These are phyloP conservation scores for Salvator merianae DNA, from an alignment of 2,113 vertebrate genomes.

Conservation along the genomic window DNA sequence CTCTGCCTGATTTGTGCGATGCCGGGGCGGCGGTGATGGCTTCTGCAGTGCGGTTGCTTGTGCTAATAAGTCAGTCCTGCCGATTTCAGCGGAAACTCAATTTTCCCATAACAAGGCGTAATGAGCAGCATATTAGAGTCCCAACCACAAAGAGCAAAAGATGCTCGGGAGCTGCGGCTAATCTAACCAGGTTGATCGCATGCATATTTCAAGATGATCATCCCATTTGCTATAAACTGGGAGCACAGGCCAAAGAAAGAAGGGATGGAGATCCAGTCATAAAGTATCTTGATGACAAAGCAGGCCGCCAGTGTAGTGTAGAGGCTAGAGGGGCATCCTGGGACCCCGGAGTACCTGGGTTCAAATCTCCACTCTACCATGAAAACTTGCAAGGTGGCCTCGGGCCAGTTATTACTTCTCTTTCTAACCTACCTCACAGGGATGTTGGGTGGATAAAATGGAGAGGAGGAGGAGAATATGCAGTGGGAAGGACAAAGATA, in stretches of 20 bases:
- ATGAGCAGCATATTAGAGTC: constrained; percentile 55
- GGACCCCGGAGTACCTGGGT: too few species aligned
- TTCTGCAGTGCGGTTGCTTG: constrained; percentile 9
- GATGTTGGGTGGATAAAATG: too few species aligned
- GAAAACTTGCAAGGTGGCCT: too few species aligned
- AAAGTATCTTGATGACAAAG: background rate
- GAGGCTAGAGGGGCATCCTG: too few species aligned
- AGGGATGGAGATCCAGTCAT: background rate
- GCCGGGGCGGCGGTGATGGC: constrained; percentile 1
- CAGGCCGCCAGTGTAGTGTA: too few species aligned
- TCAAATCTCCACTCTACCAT: too few species aligned
- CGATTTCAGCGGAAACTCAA: constrained; percentile 59
- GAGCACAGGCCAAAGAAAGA: background rate
- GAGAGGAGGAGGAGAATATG: too few species aligned
- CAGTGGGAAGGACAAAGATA: too few species aligned
- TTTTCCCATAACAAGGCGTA: constrained; percentile 59
- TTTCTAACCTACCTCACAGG: too few species aligned
- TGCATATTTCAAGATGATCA: constrained; percentile 1
- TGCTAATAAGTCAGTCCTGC: constrained; percentile 24
- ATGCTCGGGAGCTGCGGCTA: constrained; percentile 10
- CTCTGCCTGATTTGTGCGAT: constrained; percentile 28
- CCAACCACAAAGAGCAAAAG: constrained; percentile 42
- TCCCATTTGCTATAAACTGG: background rate
- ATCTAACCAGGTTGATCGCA: constrained; percentile 35
- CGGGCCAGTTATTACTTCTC: too few species aligned